Conservation (phyloP, 2,113 vertebrate species). For the Gallinago undulata region DNA sequence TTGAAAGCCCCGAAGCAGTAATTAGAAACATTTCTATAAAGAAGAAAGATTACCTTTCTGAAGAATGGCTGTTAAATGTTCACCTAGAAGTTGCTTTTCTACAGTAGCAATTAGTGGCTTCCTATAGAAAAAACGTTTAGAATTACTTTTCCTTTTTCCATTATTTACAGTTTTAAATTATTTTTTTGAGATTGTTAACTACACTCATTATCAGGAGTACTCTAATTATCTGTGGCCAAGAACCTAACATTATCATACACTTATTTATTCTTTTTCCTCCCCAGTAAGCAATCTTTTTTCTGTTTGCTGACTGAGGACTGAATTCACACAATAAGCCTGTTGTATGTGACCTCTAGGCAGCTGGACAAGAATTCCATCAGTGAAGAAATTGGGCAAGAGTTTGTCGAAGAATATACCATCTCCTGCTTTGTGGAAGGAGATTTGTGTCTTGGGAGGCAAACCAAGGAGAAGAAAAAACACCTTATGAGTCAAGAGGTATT, state of each 20-base stretch:
- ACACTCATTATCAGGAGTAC: neutral
- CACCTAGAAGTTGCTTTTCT: slow-evolving; percentile 97
- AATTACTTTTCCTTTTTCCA: slow-evolving; percentile 64
- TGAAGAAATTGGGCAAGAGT: neutral
- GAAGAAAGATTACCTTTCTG: slow-evolving; percentile 89
- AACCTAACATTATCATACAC: neutral
- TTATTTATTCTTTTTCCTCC: neutral
- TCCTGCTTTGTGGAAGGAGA: neutral
- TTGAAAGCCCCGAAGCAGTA: slow-evolving; percentile 21
- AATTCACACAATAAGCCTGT: neutral
- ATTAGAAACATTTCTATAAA: slow-evolving; percentile 40
- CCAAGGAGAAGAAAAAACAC: neutral
- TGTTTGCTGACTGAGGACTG: neutral
- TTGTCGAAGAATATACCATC: neutral
- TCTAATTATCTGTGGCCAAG: neutral
- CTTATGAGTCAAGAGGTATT: neutral
- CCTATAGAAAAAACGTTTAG: slow-evolving; percentile 76
- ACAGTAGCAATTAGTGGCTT: slow-evolving; percentile 97
- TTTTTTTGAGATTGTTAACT: neutral
- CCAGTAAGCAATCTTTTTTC: neutral
- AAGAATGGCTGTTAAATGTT: slow-evolving; percentile 95
- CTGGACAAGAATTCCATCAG: neutral
- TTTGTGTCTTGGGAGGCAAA: neutral
- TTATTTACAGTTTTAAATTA: slow-evolving; percentile 27
- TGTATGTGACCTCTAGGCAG: neutral